Evolutionary conservation across 1,140 invertebrate species (phyloP).

Genomic region (Tetramorium simillimum): DNA sequence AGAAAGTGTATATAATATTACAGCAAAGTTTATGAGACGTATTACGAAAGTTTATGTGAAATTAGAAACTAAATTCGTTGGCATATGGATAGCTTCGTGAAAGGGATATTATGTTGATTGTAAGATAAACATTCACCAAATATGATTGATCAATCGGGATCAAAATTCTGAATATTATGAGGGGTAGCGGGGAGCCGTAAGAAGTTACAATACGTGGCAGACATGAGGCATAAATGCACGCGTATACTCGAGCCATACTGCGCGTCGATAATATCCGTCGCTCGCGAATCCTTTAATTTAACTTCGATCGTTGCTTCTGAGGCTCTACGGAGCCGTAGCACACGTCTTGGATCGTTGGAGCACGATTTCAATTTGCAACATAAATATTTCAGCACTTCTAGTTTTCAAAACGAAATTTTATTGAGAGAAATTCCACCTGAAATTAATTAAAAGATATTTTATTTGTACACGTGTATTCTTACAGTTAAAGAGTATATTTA

Average conservation of each 20-base stretch:
- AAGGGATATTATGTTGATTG: background rate
- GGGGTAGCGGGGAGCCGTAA: background rate
- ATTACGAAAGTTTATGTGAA: background rate
- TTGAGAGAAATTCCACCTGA: background rate
- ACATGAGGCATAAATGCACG: slow-evolving; percentile 36
- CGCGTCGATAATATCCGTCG: slow-evolving; percentile 51
- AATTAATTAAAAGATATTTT: background rate
- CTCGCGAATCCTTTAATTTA: slow-evolving; percentile 54
- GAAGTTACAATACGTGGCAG: background rate
- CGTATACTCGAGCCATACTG: slow-evolving; percentile 7
- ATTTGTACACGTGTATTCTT: background rate
- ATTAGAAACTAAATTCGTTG: background rate
- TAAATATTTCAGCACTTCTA: slow-evolving; percentile 18
- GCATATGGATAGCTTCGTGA: background rate
- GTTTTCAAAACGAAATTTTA: background rate
- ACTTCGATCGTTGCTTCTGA: slow-evolving; percentile 45
- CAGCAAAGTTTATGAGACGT: background rate
- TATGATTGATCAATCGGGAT: background rate
- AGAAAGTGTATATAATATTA: background rate
- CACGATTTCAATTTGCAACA: background rate
- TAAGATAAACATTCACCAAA: background rate
- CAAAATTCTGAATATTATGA: slow-evolving; percentile 1
- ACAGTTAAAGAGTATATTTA: background rate
- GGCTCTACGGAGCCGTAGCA: background rate
- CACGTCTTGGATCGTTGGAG: background rate